Evolutionary conservation across 2,888 invertebrate species (phyloP).

Genomic region (Agrochola lychnidis): DNA sequence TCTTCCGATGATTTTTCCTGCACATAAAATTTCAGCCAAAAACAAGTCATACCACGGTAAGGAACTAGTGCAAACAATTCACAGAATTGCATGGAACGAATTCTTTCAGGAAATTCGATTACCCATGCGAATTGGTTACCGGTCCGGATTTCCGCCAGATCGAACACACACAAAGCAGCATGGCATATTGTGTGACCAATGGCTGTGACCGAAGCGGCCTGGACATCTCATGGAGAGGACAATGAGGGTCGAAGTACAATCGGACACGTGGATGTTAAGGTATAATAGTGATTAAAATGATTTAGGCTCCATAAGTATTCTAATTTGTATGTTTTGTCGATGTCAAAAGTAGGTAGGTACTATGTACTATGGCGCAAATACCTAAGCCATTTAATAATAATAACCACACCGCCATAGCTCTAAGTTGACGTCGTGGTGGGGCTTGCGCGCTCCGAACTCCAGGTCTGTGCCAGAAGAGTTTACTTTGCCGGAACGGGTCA

Average conservation of each 20-base stretch:
- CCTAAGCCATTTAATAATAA: too few relatives aligned
- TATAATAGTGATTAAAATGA: slow-evolving; percentile 38
- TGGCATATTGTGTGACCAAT: slow-evolving; percentile 57
- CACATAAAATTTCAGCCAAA: not conserved
- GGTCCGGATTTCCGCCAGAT: slow-evolving; percentile 56
- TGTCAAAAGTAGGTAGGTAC: not conserved
- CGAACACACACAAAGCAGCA: slow-evolving; percentile 38
- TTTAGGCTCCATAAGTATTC: not conserved
- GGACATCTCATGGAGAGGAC: slow-evolving; percentile 53
- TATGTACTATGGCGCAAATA: not conserved
- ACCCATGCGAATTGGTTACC: slow-evolving; percentile 43
- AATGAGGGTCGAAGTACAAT: slow-evolving; percentile 54
- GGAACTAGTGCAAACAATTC: slow-evolving; percentile 18
- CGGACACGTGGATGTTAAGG: slow-evolving; percentile 27
- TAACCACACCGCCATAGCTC: too few relatives aligned
- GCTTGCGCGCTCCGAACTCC: too few relatives aligned
- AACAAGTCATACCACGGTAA: not conserved
- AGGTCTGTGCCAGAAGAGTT: too few relatives aligned
- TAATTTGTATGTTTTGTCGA: not conserved
- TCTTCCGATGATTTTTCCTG: too few relatives aligned
- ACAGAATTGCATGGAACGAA: slow-evolving; percentile 51
- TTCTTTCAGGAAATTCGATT: slow-evolving; percentile 52
- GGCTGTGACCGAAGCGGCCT: slow-evolving; percentile 46
- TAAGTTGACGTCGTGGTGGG: too few relatives aligned
- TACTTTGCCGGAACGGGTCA: too few relatives aligned